Conservation (phyloP, 2,888 invertebrate genomes). For the Macrophya annulata region DNA sequence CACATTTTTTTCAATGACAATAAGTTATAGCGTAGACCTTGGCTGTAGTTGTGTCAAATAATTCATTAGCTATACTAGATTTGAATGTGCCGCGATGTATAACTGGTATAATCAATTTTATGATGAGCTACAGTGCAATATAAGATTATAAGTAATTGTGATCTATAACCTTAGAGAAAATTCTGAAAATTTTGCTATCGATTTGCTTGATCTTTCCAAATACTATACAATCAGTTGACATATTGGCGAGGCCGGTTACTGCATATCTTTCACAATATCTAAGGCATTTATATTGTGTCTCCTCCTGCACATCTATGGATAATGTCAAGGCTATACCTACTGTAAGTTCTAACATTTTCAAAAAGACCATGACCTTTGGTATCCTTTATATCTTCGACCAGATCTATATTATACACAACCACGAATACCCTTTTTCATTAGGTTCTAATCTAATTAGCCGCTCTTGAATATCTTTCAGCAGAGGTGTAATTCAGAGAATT, state of each 20-base stretch:
- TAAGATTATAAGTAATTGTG: not conserved
- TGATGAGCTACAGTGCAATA: not conserved
- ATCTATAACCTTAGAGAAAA: not conserved
- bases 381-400: slow-evolving; percentile 3
- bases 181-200: not conserved
- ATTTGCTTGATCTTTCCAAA: not conserved
- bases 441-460: not conserved
- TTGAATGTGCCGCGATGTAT: not conserved
- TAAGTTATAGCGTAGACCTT: slow-evolving; percentile 5
- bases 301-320: not conserved
- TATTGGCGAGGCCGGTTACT: not conserved
- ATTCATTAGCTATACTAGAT: not conserved
- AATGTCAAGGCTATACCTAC: slow-evolving; percentile 13
- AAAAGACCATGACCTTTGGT: slow-evolving; percentile 30
- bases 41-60: not conserved
- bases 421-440: not conserved
- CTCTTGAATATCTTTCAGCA: not conserved
- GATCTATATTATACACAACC: not conserved
- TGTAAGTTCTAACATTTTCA: slow-evolving; percentile 8
- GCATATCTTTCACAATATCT: not conserved
- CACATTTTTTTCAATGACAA: slow-evolving; percentile 5
- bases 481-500: not conserved
- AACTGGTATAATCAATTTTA: not conserved
- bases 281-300: not conserved
- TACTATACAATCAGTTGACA: not conserved